Percentiles rank a stretch among this genome's conserved stretches.
These are phyloP conservation scores for Scaeva pyrastri DNA, from an alignment of 2,888 invertebrate species.

Conservation along the genomic window DNA sequence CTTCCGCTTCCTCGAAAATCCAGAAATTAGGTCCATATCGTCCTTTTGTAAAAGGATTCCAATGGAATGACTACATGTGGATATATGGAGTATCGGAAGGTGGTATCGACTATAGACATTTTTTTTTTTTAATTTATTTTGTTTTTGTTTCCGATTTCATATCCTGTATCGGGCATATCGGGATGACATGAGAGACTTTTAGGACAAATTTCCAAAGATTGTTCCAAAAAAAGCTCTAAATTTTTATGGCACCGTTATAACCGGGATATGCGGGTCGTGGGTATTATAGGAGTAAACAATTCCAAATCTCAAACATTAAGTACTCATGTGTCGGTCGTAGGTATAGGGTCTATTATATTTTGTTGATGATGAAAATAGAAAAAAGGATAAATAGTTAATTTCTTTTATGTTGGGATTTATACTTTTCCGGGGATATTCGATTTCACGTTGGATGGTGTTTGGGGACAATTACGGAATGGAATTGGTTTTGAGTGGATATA, in stretches of 20 bases:
- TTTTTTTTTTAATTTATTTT: constrained; percentile 33
- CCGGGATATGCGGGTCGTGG: not conserved
- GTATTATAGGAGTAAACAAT: constrained; percentile 21
- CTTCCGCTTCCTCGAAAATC: constrained; percentile 28
- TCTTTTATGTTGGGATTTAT: not conserved
- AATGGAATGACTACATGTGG: not conserved
- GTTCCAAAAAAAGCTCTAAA: constrained; percentile 40
- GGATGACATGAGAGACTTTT: not conserved
- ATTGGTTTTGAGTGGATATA: too few relatives aligned
- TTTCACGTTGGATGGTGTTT: too few relatives aligned
- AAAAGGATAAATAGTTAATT: constrained; percentile 51
- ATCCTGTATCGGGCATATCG: constrained; percentile 3
- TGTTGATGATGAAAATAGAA: constrained; percentile 40
- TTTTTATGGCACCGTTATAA: constrained; percentile 64
- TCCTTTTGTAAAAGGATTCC: constrained; percentile 39
- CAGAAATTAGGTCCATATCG: constrained; percentile 64
- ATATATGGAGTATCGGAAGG: too few relatives aligned
- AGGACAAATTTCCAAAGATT: constrained; percentile 61
- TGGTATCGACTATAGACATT: too few relatives aligned
- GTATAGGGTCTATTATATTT: too few relatives aligned
- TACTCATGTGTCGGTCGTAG: too few relatives aligned
- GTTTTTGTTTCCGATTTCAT: constrained; percentile 41
- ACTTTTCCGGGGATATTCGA: too few relatives aligned
- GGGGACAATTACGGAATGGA: too few relatives aligned
- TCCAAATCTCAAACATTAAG: not conserved